These are phyloP conservation scores for Anoplophora glabripennis DNA, from an alignment of 1,140 invertebrate genomes.

Conservation along the genomic window DNA sequence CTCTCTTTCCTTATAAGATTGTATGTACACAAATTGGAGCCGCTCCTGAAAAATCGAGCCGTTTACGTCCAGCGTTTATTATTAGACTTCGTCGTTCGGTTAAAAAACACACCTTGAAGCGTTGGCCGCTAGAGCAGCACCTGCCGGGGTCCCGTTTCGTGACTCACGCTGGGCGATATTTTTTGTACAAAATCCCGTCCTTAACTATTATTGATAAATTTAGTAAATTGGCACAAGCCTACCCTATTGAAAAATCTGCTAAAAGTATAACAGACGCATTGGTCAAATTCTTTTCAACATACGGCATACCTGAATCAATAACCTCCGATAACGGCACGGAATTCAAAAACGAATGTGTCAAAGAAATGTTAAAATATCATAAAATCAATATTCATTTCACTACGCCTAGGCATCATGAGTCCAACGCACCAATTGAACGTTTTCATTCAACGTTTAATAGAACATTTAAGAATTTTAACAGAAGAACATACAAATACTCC, in stretches of 20 bases:
- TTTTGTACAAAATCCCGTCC: too few species aligned
- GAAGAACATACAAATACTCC: neutral
- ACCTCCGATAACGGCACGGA: constrained; percentile 28
- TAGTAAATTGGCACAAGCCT: constrained; percentile 21
- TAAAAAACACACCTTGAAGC: too few species aligned
- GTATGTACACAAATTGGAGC: too few species aligned
- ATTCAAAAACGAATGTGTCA: constrained; percentile 29
- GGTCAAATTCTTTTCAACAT: constrained; percentile 25
- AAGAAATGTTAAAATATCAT: neutral
- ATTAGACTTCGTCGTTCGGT: too few species aligned
- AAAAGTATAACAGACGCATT: constrained; percentile 19
- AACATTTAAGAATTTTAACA: neutral
- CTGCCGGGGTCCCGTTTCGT: too few species aligned
- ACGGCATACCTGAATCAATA: constrained; percentile 25
- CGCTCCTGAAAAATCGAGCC: too few species aligned
- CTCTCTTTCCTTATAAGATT: too few species aligned
- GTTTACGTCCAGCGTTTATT: too few species aligned
- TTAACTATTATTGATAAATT: constrained; percentile 18
- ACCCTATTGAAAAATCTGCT: constrained; percentile 16
- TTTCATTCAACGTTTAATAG: neutral
- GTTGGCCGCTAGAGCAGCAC: too few species aligned
- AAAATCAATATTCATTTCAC: neutral
- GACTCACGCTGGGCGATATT: too few species aligned
- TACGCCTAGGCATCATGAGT: neutral
- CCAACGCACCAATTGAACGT: neutral